phyloP scores from a whole-genome alignment of 1,140 invertebrate species.

The Bombyx mandarina region DNA sequence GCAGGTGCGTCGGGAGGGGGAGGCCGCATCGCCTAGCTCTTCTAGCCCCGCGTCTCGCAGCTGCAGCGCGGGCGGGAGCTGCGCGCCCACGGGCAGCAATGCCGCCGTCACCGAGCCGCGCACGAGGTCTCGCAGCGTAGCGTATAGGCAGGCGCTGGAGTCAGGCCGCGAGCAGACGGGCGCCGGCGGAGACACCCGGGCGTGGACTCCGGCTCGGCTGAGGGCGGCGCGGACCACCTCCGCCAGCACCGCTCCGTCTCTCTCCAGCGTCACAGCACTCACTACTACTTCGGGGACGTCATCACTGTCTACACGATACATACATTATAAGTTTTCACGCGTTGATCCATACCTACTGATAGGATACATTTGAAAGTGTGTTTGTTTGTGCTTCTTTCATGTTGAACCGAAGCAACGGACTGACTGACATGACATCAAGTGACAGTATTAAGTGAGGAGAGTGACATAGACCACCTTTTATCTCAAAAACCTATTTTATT shows the following conservation, averaged over 20 bases:
- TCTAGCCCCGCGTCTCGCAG: constrained; percentile 13
- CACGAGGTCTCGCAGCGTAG: constrained; percentile 80
- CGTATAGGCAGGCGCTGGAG: constrained; percentile 74
- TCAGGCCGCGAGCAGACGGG: constrained; percentile 72
- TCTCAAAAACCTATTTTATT: no score
- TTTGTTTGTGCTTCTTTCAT: no score
- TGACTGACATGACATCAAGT: no score
- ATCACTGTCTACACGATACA: neutral
- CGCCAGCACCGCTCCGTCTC: constrained; percentile 2
- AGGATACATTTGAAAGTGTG: no score
- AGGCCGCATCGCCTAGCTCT: constrained; percentile 65
- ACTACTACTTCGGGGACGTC: constrained; percentile 1
- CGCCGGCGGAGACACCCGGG: neutral
- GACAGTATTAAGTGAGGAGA: no score
- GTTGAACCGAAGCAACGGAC: no score
- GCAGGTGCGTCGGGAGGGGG: constrained; percentile 81
- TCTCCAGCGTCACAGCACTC: constrained; percentile 3
- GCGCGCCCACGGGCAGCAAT: constrained; percentile 9
- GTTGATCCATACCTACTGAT: no score
- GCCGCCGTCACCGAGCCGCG: constrained; percentile 73
- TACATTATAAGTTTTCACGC: no score
- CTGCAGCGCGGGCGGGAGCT: constrained; percentile 7
- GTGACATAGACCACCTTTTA: no score
- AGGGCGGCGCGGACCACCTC: constrained; percentile 6
- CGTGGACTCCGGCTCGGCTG: constrained; percentile 2